phyloP scores from a whole-genome alignment of 1,140 invertebrate species.

The Cataglyphis hispanica region DNA sequence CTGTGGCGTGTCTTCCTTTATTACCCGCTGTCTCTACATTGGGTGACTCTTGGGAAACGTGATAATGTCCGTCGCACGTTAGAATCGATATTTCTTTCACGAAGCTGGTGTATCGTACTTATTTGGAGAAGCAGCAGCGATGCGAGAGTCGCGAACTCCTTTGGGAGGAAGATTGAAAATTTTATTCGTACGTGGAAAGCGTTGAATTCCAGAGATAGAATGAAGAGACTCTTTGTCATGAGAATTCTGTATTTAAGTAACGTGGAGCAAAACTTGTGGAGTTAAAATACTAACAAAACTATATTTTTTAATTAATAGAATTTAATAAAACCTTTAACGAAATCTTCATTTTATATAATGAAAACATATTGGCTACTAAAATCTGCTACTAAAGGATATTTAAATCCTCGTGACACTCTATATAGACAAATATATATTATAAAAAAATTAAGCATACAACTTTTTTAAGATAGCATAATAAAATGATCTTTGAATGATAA shows the following conservation, averaged over 20 bases:
- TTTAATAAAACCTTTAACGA: too few species aligned
- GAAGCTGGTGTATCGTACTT: slow-evolving; percentile 52
- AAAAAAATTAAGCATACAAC: too few species aligned
- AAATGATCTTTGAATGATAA: too few species aligned
- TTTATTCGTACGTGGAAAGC: slow-evolving; percentile 12
- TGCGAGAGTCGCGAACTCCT: neutral
- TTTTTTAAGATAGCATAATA: too few species aligned
- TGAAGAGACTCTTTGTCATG: neutral
- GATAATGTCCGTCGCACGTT: slow-evolving; percentile 72
- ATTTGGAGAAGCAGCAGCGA: neutral
- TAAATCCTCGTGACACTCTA: too few species aligned
- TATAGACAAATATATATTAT: too few species aligned
- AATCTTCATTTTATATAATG: too few species aligned
- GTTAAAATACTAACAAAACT: too few species aligned
- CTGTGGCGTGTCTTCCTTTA: slow-evolving; percentile 69
- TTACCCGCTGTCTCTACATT: slow-evolving; percentile 69
- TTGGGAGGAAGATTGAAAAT: slow-evolving; percentile 4
- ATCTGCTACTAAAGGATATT: too few species aligned
- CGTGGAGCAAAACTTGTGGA: too few species aligned
- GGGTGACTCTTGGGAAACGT: slow-evolving; percentile 67
- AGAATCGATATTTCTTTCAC: slow-evolving; percentile 53
- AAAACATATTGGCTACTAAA: too few species aligned
- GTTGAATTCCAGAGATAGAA: neutral
- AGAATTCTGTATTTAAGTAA: neutral
- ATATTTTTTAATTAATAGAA: too few species aligned